Percentiles rank a stretch among this genome's conserved stretches.
These are phyloP conservation scores for Neosalanx taihuensis DNA, from an alignment of 2,797 vertebrate genomes.

Conservation along the genomic window DNA sequence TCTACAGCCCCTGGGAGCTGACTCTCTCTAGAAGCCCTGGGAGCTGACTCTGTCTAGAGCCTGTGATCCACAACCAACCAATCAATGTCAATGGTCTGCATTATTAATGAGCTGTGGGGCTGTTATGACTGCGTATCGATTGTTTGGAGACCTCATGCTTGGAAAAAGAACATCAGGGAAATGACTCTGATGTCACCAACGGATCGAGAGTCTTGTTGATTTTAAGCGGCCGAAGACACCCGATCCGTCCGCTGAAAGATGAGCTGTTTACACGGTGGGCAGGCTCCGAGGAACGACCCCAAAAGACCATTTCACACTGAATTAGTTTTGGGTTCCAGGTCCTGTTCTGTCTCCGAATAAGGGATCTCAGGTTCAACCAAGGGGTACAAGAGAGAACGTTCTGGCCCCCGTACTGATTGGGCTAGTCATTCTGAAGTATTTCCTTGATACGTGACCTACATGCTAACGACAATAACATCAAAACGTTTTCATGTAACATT, in stretches of 20 bases:
- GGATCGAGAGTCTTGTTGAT: conserved; percentile 61
- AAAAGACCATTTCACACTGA: conserved; percentile 67
- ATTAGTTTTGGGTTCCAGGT: conserved; percentile 70
- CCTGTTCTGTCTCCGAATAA: conserved; percentile 27
- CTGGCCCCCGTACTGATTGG: not conserved
- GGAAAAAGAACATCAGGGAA: conserved; percentile 62
- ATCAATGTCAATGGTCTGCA: conserved; percentile 71
- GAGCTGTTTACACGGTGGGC: conserved; percentile 62
- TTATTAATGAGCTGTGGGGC: conserved; percentile 73
- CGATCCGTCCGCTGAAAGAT: conserved; percentile 42
- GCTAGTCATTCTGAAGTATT: not conserved
- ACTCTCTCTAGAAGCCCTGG: too few relatives aligned
- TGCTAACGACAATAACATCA: not conserved
- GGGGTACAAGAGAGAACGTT: conserved; percentile 3
- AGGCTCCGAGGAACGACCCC: conserved; percentile 50
- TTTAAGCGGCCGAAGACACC: conserved; percentile 50
- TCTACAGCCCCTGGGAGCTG: too few relatives aligned
- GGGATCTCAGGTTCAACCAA: conserved; percentile 55
- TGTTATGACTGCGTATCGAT: conserved; percentile 60
- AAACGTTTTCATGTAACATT: not conserved
- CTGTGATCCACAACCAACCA: conserved; percentile 64
- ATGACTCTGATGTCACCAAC: conserved; percentile 69
- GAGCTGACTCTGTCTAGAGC: conserved; percentile 51
- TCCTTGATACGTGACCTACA: not conserved
- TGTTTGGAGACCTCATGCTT: conserved; percentile 68